Conservation (phyloP, 2,888 invertebrate species). For the Lottia scabra region DNA sequence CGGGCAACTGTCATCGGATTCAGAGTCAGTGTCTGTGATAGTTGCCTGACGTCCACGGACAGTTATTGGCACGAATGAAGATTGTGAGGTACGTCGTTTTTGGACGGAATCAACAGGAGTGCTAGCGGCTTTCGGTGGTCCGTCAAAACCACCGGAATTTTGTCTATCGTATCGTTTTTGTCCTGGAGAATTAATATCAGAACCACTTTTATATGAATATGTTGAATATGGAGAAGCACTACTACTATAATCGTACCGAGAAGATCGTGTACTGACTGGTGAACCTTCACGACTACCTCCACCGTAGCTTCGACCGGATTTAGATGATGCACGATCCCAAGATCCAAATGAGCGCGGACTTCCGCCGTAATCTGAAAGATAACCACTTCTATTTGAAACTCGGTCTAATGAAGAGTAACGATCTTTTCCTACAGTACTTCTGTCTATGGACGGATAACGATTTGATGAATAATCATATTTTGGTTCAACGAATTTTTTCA, state of each 20-base stretch:
- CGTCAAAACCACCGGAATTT: slow-evolving; percentile 46
- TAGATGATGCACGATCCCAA: slow-evolving; percentile 54
- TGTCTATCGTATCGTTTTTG: slow-evolving; percentile 48
- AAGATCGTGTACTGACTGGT: slow-evolving; percentile 50
- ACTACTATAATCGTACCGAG: slow-evolving; percentile 59
- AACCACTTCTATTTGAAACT: slow-evolving; percentile 52
- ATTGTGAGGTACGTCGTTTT: slow-evolving; percentile 10
- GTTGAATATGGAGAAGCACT: slow-evolving; percentile 56
- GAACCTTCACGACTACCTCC: slow-evolving; percentile 55
- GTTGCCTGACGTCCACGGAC: slow-evolving; percentile 2
- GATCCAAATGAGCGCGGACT: slow-evolving; percentile 50
- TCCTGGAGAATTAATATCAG: slow-evolving; percentile 49
- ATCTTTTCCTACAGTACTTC: slow-evolving; percentile 15
- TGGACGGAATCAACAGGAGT: slow-evolving; percentile 14
- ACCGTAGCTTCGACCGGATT: slow-evolving; percentile 54
- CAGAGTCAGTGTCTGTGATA: slow-evolving; percentile 21
- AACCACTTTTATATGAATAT: slow-evolving; percentile 51
- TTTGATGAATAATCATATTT: slow-evolving; percentile 30
- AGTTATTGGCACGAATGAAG: slow-evolving; percentile 9
- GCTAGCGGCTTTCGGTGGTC: slow-evolving; percentile 10
- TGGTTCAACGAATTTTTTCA: slow-evolving; percentile 43
- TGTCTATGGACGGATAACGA: slow-evolving; percentile 37
- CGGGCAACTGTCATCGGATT: slow-evolving; percentile 58
- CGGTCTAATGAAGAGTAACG: slow-evolving; percentile 45
- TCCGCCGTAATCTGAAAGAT: slow-evolving; percentile 62